A percentile compares a stretch with the other conserved stretches of the same genome.
Conservation (phyloP, 2,797 vertebrate species). For the Acrossocheilus wenchowensis region DNA sequence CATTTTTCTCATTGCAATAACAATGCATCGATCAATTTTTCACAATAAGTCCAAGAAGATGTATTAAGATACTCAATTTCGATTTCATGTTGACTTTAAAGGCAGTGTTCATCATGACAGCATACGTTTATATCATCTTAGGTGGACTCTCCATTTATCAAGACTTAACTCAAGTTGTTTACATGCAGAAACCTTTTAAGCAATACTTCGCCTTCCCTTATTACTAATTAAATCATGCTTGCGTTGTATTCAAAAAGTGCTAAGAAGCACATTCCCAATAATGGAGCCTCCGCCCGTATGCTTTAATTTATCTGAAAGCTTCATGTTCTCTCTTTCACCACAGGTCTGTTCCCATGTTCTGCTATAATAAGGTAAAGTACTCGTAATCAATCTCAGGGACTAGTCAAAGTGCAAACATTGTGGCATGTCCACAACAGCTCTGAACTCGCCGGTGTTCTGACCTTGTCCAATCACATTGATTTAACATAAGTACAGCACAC, state of each 20-base stretch:
- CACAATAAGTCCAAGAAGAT: background rate
- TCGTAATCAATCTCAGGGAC: slow-evolving; percentile 32
- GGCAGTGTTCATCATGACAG: slow-evolving; percentile 22
- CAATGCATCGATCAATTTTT: background rate
- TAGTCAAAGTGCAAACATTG: slow-evolving; percentile 52
- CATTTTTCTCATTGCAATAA: background rate
- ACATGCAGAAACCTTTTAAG: slow-evolving; percentile 48
- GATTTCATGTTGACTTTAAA: slow-evolving; percentile 41
- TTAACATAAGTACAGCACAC: slow-evolving; percentile 31
- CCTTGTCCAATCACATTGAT: slow-evolving; percentile 24
- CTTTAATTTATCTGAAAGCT: slow-evolving; percentile 26
- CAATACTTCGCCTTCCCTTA: slow-evolving; percentile 5
- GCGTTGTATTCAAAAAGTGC: slow-evolving; percentile 48
- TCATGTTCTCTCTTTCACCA: slow-evolving; percentile 25
- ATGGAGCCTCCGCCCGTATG: slow-evolving; percentile 15
- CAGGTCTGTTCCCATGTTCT: slow-evolving; percentile 43
- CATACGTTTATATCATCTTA: slow-evolving; percentile 16
- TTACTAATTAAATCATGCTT: slow-evolving; percentile 41
- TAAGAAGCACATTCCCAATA: slow-evolving; percentile 42
- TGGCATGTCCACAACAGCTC: slow-evolving; percentile 36
- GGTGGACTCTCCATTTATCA: slow-evolving; percentile 1
- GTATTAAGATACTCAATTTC: background rate
- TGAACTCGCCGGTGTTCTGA: slow-evolving; percentile 31
- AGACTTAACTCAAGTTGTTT: slow-evolving; percentile 34
- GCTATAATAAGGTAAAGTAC: slow-evolving; percentile 44